A percentile compares a stretch with the other conserved stretches of the same genome.
Conservation (phyloP, 2,888 invertebrate species). For the Pterostichus niger region DNA sequence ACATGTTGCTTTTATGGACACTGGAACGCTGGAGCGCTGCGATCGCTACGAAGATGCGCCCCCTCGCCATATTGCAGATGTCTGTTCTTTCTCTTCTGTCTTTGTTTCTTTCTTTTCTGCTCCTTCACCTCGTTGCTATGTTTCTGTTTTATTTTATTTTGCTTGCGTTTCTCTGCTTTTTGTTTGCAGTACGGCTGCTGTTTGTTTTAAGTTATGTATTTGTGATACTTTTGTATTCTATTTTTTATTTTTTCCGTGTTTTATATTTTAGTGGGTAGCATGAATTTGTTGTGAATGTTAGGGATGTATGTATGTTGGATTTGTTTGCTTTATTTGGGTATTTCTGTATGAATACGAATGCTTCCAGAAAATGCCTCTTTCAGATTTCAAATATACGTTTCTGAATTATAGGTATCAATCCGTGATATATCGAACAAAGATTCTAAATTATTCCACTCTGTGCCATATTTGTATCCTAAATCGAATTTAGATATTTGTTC, state of each 20-base stretch:
- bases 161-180: slow-evolving; percentile 12
- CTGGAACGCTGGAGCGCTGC: background rate
- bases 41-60: background rate
- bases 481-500: too few species aligned
- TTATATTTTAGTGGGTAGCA: slow-evolving; percentile 34
- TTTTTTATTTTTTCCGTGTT: slow-evolving; percentile 36
- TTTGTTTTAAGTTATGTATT: slow-evolving; percentile 51
- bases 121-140: slow-evolving; percentile 24
- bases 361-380: background rate
- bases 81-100: background rate
- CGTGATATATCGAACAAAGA: too few species aligned
- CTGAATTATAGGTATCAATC: too few species aligned
- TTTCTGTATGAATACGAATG: slow-evolving; percentile 25
- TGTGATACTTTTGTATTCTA: slow-evolving; percentile 41
- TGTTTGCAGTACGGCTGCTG: slow-evolving; percentile 17
- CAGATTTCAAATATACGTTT: slow-evolving; percentile 17
- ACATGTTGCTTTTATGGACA: slow-evolving; percentile 58
- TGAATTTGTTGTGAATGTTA: slow-evolving; percentile 4
- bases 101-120: slow-evolving; percentile 25
- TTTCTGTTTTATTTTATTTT: slow-evolving; percentile 26
- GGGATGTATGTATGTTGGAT: background rate
- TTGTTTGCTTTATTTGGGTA: slow-evolving; percentile 1
- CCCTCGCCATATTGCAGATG: slow-evolving; percentile 43
- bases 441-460: too few species aligned
- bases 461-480: too few species aligned